Evolutionary conservation across 2,888 invertebrate species (phyloP).

Genomic region (Plebejus melissa): DNA sequence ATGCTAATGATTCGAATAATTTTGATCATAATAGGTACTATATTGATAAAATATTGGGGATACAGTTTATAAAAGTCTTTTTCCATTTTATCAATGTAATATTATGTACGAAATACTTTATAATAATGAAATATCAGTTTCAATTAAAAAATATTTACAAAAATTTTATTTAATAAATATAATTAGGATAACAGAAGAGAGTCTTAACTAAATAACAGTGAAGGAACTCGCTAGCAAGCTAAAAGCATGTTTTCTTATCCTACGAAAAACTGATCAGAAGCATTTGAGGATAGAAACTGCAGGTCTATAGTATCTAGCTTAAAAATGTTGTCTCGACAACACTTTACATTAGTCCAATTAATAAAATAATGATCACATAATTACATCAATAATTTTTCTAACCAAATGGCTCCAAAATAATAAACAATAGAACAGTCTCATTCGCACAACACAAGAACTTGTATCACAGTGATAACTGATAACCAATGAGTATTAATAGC

Average conservation of each 20-base stretch:
- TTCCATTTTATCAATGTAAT: too few relatives aligned
- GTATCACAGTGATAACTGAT: neutral
- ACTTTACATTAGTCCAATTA: neutral
- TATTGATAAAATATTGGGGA: too few relatives aligned
- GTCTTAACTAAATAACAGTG: slow-evolving; percentile 13
- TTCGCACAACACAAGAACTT: slow-evolving; percentile 3
- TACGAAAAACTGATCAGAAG: neutral
- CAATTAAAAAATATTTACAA: neutral
- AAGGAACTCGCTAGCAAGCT: neutral
- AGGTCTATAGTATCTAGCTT: neutral
- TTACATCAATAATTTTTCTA: neutral
- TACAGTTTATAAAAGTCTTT: too few relatives aligned
- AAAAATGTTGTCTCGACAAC: neutral
- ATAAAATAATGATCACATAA: neutral
- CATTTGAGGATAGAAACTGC: neutral
- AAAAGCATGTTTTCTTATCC: neutral
- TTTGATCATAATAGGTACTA: too few relatives aligned
- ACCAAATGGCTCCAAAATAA: neutral
- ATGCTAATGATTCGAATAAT: too few relatives aligned
- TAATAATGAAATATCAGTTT: neutral
- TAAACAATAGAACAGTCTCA: neutral
- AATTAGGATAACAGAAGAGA: slow-evolving; percentile 4
- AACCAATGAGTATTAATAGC: slow-evolving; percentile 18
- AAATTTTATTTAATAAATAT: neutral
- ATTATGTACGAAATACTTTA: neutral